Evolutionary conservation across 2,113 vertebrate genomes (phyloP).

Genomic region (Elephas maximus): DNA sequence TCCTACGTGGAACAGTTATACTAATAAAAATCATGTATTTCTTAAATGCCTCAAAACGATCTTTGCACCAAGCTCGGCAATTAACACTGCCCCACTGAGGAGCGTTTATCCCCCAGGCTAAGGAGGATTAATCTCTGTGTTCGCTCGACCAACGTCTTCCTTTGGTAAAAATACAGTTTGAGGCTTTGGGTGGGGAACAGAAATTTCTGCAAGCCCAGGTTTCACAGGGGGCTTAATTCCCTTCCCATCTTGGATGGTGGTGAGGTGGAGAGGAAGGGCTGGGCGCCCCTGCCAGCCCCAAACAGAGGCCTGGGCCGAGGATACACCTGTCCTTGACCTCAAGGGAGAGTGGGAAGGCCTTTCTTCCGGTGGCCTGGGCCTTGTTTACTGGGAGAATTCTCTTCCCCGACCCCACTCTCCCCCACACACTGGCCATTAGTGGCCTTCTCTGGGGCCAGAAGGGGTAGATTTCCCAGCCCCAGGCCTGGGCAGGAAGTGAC

Average conservation of each 20-base stretch:
- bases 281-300: neutral
- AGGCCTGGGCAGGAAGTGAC: slow-evolving; percentile 60
- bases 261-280: neutral
- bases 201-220: slow-evolving; percentile 40
- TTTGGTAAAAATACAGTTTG: slow-evolving; percentile 4
- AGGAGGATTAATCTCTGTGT: slow-evolving; percentile 54
- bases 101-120: slow-evolving; percentile 63
- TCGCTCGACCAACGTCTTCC: slow-evolving; percentile 13
- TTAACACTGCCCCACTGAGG: slow-evolving; percentile 74
- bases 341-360: neutral
- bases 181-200: slow-evolving; percentile 45
- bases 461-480: slow-evolving; percentile 50
- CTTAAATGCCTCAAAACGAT: slow-evolving; percentile 83
- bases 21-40: slow-evolving; percentile 83
- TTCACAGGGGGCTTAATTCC: slow-evolving; percentile 30
- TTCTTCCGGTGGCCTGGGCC: neutral
- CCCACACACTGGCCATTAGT: neutral
- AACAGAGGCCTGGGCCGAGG: neutral
- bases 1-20: slow-evolving; percentile 80
- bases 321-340: neutral
- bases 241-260: slow-evolving; percentile 19
- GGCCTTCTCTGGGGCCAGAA: neutral
- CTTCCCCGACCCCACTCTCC: neutral
- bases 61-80: slow-evolving; percentile 79
- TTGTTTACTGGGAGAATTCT: neutral